Evolutionary conservation across 1,140 invertebrate genomes (phyloP), one percentile per base, ranked within the genome.

Genomic region (Lepidotrigona ventralis): DNA sequence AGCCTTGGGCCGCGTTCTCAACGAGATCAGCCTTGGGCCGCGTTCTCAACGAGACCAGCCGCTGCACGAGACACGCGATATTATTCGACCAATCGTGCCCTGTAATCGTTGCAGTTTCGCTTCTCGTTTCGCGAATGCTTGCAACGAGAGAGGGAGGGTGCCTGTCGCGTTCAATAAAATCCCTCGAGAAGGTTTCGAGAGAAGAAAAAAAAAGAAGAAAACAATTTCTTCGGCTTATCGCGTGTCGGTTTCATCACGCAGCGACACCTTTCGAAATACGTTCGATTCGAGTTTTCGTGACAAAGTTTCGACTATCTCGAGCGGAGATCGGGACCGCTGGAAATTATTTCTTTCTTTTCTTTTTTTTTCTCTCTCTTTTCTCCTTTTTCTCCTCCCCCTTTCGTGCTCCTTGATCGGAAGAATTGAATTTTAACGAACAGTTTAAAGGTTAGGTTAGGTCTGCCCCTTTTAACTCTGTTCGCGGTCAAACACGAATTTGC

Each of bases 31-130:
- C 21, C 17, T n/a, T n/a, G n/a, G n/a, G 29, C 19, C 66, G 9
- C 21, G 33, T 69, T 46, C 12, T 11, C 68, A 46, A 46, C 68
- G 33, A 69, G 15, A 46, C 21, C 11, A 21, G 21, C 21, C 19
- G 66, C 1, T 46, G n/a, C 46, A 17, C 15, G n/a, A 15, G 17
- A 72, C 70, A 72, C 46, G 70, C 70, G 70, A 72, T 53, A 72
- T 33, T 33, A 0, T 29, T 17, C n/a, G 15, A 8, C 23, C 2
- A 46, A 51, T 46, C 69, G 68, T 69, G 68, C 39, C 14, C 0
- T 11, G 39, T 69, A 69, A 69, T 69, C 68, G 68, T n/a, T 51
- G 68, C 33, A 69, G 68, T 69, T 51, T 69, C 33, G 68, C 68
- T n/a, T 39, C 23, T 69, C 68, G 21, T 46, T 69, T 46, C 39